Evolutionary conservation across 2,797 vertebrate species (phyloP), one percentile per base, ranked within the genome.

Genomic region (Sebastes trivittatus): DNA sequence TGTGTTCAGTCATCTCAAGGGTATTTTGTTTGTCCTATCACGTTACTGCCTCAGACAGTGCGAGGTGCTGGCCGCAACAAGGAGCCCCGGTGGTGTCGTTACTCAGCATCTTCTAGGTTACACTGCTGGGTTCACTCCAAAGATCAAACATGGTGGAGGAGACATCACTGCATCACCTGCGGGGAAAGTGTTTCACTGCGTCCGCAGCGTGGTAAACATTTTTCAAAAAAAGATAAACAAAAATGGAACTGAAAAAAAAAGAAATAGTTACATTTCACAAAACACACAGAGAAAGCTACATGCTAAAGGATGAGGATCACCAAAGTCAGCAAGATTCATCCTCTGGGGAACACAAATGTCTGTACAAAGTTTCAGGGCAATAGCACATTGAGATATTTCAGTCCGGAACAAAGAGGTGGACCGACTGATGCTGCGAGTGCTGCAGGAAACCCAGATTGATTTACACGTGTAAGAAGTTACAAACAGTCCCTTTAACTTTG

Each of bases 1-100:
- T 60, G 56, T 86, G 56, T 86, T 73, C 14, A 55, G 11, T 56
- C 66, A 55, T 84, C 73, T 58, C 67, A 46, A 14, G 46, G 22
- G 79, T 84, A 61, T 90, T 90, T 79, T 86, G 86, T 91, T 83
- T 36, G 3, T 75, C 66, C 23, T 85, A 88, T 95, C 88, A 62
- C 9, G 11, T 91, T 88, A 87, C 90, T 13, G 64, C 16, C 23
- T 58, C 66, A 68, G 55, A 82, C 56, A 74, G 89, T n/a, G 77
- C 16, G 20, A 81, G 64, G 75, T 72, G 72, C 55, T 72, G 84
- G 76, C 78, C 66, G 67, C 3, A 36, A 76, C 22, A 30, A 75
- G 60, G 18, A 78, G 64, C 22, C 42, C 42, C 23, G n/a, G 63
- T 56, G 10, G 2, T 2, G 64, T 68, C 55, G 69, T 87, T 69